Percentiles rank a stretch among this genome's conserved stretches.
These are phyloP conservation scores for Cydia pomonella DNA, from an alignment of 1,140 invertebrate genomes.

Conservation along the genomic window DNA sequence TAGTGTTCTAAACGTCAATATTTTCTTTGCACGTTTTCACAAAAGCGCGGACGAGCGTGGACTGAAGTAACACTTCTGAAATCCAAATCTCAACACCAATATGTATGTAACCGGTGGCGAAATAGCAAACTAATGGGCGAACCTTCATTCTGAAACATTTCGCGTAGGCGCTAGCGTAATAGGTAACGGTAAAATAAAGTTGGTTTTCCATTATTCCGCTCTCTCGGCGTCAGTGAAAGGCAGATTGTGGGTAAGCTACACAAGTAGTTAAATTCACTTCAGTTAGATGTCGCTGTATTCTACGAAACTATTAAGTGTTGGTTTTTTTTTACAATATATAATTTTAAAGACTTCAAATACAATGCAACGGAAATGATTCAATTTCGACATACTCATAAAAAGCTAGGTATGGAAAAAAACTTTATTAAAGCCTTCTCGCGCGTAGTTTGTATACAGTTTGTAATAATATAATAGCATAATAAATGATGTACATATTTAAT, in stretches of 20 bases:
- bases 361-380: too few species aligned
- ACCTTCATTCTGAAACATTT: constrained; percentile 15
- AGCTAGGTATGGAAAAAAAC: too few species aligned
- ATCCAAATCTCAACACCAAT: constrained; percentile 19
- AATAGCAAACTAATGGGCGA: constrained; percentile 12
- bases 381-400: too few species aligned
- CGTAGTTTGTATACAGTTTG: too few species aligned
- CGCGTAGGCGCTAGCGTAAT: constrained; percentile 28
- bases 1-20: neutral
- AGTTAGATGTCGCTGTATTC: constrained; percentile 7
- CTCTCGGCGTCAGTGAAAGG: neutral
- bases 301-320: neutral
- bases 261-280: neutral
- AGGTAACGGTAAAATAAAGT: constrained; percentile 25
- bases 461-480: too few species aligned
- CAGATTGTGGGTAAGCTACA: neutral
- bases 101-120: constrained; percentile 1
- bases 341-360: too few species aligned
- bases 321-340: neutral
- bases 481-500: too few species aligned
- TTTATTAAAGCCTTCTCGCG: too few species aligned
- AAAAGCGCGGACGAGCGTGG: constrained; percentile 17
- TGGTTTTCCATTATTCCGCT: constrained; percentile 8
- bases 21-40: neutral
- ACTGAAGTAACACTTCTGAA: constrained; percentile 18